These are phyloP conservation scores for Menidia menidia DNA, from an alignment of 2,797 vertebrate genomes.

Conservation along the genomic window DNA sequence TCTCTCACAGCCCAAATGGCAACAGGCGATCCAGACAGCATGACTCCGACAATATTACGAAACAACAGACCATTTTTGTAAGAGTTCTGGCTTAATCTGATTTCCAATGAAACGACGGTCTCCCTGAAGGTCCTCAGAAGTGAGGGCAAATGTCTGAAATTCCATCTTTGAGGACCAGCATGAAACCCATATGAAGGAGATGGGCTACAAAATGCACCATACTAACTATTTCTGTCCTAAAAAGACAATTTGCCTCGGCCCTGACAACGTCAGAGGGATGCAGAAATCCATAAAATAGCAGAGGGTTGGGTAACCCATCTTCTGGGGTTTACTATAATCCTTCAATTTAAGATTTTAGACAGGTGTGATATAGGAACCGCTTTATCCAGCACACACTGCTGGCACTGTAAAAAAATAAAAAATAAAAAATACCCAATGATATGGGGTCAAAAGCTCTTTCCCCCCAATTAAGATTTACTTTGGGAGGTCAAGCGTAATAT, in stretches of 20 bases:
- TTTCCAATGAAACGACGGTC: slow-evolving; percentile 23
- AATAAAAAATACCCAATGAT: slow-evolving; percentile 54
- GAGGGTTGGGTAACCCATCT: slow-evolving; percentile 42
- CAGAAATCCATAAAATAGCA: slow-evolving; percentile 50
- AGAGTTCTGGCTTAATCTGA: slow-evolving; percentile 22
- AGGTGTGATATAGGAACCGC: slow-evolving; percentile 44
- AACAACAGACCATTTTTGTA: slow-evolving; percentile 38
- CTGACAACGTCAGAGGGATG: slow-evolving; percentile 24
- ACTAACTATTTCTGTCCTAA: slow-evolving; percentile 15
- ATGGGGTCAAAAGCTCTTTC: slow-evolving; percentile 61
- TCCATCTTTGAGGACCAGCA: not conserved
- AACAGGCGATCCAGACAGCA: slow-evolving; percentile 54
- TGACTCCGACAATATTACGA: slow-evolving; percentile 29
- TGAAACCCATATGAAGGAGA: not conserved
- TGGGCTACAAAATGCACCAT: slow-evolving; percentile 7
- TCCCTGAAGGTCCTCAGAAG: slow-evolving; percentile 14
- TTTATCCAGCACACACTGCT: slow-evolving; percentile 55
- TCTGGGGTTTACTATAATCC: slow-evolving; percentile 70
- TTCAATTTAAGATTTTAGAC: slow-evolving; percentile 69
- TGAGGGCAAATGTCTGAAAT: slow-evolving; percentile 8
- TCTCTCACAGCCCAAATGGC: slow-evolving; percentile 63
- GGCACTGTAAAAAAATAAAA: slow-evolving; percentile 48
- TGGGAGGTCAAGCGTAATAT: slow-evolving; percentile 61
- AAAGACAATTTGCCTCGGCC: slow-evolving; percentile 20
- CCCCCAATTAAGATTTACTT: slow-evolving; percentile 69